phyloP scores from a whole-genome alignment of 2,888 invertebrate species.

The Schizotus pectinicornis region DNA sequence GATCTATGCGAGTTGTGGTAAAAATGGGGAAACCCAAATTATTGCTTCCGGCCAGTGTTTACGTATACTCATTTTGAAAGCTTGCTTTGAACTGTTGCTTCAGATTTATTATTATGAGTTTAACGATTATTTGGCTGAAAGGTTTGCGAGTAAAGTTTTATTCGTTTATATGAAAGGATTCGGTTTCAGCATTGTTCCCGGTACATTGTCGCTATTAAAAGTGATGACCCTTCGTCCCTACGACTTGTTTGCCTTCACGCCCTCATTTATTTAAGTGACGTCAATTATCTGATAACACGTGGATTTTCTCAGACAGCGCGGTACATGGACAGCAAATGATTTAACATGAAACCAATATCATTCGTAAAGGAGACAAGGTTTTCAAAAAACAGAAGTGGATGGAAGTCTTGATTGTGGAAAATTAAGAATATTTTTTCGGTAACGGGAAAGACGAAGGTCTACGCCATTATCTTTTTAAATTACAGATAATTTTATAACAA shows the following conservation, averaged over 20 bases:
- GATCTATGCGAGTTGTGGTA: neutral
- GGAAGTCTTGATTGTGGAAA: too few relatives aligned
- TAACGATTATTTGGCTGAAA: neutral
- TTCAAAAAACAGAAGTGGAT: too few relatives aligned
- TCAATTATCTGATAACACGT: constrained; percentile 14
- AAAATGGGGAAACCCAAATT: constrained; percentile 4
- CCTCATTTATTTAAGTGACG: constrained; percentile 23
- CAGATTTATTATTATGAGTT: neutral
- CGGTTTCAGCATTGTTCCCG: neutral
- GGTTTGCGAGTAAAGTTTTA: neutral
- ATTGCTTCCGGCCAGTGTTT: constrained; percentile 12
- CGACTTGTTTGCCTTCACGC: constrained; percentile 15
- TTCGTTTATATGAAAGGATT: constrained; percentile 6
- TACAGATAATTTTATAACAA: too few relatives aligned
- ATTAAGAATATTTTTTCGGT: too few relatives aligned
- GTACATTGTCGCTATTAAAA: constrained; percentile 1
- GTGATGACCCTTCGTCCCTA: constrained; percentile 9
- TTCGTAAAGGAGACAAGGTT: too few relatives aligned
- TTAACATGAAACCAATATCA: neutral
- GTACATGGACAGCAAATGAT: neutral
- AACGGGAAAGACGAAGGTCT: too few relatives aligned
- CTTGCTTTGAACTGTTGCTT: neutral
- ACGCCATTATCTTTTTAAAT: too few relatives aligned
- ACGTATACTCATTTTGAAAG: constrained; percentile 4
- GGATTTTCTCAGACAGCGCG: constrained; percentile 13